A percentile compares a stretch with the other conserved stretches of the same genome.
These are phyloP conservation scores for Aspidiotus rigidus DNA, from an alignment of 2,888 invertebrate genomes.

Conservation along the genomic window DNA sequence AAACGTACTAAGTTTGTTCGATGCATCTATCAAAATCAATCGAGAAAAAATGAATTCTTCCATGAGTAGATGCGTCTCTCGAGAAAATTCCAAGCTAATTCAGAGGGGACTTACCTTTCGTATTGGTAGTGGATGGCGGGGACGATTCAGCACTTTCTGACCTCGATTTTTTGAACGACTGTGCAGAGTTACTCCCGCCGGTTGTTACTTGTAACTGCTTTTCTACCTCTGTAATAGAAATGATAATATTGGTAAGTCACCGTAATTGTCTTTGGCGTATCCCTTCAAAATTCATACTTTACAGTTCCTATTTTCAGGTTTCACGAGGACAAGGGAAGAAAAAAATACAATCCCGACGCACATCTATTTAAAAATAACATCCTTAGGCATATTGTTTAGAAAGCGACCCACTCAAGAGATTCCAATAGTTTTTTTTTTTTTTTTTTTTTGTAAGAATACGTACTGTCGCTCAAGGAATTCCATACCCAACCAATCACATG, in stretches of 20 bases:
- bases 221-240: conserved; percentile 68
- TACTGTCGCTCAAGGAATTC: too few species aligned
- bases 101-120: conserved; percentile 6
- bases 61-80: background rate
- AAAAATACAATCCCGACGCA: too few species aligned
- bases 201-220: conserved; percentile 71
- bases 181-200: conserved; percentile 40
- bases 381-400: too few species aligned
- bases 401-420: too few species aligned
- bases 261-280: too few species aligned
- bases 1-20: conserved; percentile 54
- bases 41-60: background rate
- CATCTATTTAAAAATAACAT: too few species aligned
- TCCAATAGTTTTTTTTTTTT: too few species aligned
- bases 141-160: conserved; percentile 50
- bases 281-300: too few species aligned
- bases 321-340: too few species aligned
- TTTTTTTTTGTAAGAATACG: too few species aligned
- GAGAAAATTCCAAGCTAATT: background rate
- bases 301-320: too few species aligned
- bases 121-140: conserved; percentile 14
- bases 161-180: conserved; percentile 52
- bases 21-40: conserved; percentile 13
- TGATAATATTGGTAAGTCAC: background rate
- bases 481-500: too few species aligned